phyloP scores from a whole-genome alignment of 2,888 invertebrate species.

The Andrena marginata region DNA sequence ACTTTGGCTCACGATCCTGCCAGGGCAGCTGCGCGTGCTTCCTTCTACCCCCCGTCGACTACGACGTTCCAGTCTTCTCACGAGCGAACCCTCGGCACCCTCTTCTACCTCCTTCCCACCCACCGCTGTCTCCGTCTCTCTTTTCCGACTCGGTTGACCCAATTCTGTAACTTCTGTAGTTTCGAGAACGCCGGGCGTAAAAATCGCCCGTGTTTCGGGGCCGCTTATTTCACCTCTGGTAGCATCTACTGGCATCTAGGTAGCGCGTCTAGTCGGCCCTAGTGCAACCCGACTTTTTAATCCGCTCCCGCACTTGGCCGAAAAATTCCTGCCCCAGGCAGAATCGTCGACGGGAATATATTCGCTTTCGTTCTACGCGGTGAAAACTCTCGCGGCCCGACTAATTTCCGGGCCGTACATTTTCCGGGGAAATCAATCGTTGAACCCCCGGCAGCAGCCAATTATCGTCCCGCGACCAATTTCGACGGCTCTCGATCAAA shows the following conservation, averaged over 20 bases:
- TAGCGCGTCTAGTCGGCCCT: no score
- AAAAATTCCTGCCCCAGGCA: slow-evolving; percentile 16
- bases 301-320: slow-evolving; percentile 24
- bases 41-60: slow-evolving; percentile 21
- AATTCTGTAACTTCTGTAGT: slow-evolving; percentile 65
- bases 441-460: neutral
- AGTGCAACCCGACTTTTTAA: slow-evolving; percentile 52
- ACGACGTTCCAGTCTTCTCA: slow-evolving; percentile 58
- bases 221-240: slow-evolving; percentile 7
- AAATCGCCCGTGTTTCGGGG: slow-evolving; percentile 49
- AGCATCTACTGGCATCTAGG: no score
- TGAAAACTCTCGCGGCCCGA: neutral
- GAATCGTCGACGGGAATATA: neutral
- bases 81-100: slow-evolving; percentile 58
- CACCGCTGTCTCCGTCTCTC: slow-evolving; percentile 5
- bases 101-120: slow-evolving; percentile 14
- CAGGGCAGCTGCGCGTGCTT: slow-evolving; percentile 52
- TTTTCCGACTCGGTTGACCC: slow-evolving; percentile 63
- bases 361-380: neutral
- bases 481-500: slow-evolving; percentile 27
- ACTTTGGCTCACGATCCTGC: slow-evolving; percentile 35
- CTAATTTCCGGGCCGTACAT: slow-evolving; percentile 41
- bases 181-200: slow-evolving; percentile 55
- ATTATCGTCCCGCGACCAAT: slow-evolving; percentile 21
- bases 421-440: slow-evolving; percentile 6